Percentiles rank a stretch among this genome's conserved stretches.
Conservation (phyloP, 2,113 vertebrate genomes). For the Phodopus roborovskii region DNA sequence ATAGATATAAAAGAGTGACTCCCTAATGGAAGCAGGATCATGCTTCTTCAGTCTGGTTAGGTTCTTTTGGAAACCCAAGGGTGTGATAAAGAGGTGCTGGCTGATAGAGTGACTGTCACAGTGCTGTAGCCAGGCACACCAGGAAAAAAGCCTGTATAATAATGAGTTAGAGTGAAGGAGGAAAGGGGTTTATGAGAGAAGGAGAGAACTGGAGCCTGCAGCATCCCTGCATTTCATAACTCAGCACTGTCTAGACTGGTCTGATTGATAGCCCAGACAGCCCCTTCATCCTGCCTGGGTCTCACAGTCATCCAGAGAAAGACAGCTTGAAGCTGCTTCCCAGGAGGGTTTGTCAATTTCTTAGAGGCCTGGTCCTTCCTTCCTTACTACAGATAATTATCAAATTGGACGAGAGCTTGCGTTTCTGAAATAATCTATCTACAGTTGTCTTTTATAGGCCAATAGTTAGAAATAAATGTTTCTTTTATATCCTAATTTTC, state of each 20-base stretch:
- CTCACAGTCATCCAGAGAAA: not conserved
- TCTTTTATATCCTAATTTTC: not conserved
- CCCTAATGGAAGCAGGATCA: not conserved
- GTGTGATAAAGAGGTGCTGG: not conserved
- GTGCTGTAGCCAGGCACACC: not conserved
- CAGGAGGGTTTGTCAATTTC: slow-evolving; percentile 13
- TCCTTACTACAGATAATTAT: slow-evolving; percentile 46
- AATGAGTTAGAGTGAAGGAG: not conserved
- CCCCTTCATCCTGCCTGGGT: not conserved
- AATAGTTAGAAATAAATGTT: slow-evolving; percentile 18
- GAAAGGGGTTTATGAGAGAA: not conserved
- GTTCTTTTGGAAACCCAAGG: not conserved
- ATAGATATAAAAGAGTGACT: not conserved
- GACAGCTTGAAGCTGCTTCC: not conserved
- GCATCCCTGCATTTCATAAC: not conserved
- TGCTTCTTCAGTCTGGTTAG: not conserved
- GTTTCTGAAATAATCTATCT: slow-evolving; percentile 36
- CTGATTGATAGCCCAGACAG: slow-evolving; percentile 16
- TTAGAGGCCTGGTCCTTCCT: not conserved
- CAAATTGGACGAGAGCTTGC: slow-evolving; percentile 20
- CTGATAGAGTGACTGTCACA: not conserved
- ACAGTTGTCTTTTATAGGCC: not conserved
- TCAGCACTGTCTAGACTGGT: slow-evolving; percentile 2
- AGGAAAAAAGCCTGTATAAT: slow-evolving; percentile 36
- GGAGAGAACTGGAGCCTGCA: not conserved